These are phyloP conservation scores for Rosalia funebris DNA, from an alignment of 2,888 invertebrate species.

Conservation along the genomic window DNA sequence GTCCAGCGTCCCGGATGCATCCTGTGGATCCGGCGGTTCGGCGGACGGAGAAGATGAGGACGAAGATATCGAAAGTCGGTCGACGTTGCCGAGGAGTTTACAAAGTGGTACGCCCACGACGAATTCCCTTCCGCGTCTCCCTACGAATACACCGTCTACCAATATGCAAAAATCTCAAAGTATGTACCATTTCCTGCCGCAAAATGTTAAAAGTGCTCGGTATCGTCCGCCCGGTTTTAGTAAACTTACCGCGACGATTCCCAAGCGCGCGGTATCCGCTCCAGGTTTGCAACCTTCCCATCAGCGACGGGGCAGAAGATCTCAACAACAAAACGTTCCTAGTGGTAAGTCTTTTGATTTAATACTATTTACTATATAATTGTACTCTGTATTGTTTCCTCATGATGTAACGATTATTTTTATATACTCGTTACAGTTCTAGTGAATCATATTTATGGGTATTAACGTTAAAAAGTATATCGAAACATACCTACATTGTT, in stretches of 20 bases:
- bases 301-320: constrained; percentile 67
- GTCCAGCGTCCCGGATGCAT: constrained; percentile 70
- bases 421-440: background rate
- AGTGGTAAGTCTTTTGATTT: constrained; percentile 68
- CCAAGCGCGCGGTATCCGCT: constrained; percentile 80
- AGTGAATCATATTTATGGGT: no score
- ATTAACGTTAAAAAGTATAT: background rate
- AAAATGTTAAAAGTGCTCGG: constrained; percentile 83
- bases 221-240: constrained; percentile 87
- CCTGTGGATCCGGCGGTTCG: constrained; percentile 64
- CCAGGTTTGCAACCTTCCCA: constrained; percentile 78
- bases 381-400: background rate
- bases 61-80: constrained; percentile 61
- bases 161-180: constrained; percentile 73
- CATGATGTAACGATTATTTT: background rate
- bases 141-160: constrained; percentile 67
- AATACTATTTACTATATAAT: constrained; percentile 3
- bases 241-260: constrained; percentile 67
- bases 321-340: constrained; percentile 59
- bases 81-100: constrained; percentile 73
- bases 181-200: constrained; percentile 69
- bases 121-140: constrained; percentile 81
- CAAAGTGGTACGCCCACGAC: constrained; percentile 71
- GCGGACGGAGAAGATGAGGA: constrained; percentile 68
- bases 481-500: background rate